Conservation (phyloP, 2,888 invertebrate species). For the Noctua comes region DNA sequence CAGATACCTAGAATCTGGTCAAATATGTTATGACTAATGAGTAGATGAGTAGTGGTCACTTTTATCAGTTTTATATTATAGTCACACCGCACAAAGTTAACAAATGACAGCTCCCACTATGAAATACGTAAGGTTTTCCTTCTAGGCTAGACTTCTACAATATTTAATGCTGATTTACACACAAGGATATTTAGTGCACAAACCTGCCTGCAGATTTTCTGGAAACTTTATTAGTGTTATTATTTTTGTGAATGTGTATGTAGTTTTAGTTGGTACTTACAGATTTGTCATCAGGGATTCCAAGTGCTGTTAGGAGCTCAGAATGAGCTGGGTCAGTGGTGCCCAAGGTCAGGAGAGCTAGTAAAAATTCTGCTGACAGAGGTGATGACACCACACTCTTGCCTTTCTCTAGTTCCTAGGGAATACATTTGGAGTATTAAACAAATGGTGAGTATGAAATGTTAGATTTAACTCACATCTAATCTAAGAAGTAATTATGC, state of each 20-base stretch:
- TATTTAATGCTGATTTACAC: not conserved
- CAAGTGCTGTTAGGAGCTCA: conserved; percentile 80
- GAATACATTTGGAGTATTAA: not conserved
- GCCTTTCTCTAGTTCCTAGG: conserved; percentile 82
- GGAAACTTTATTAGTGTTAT: not conserved
- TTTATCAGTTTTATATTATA: not conserved
- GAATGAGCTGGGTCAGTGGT: conserved; percentile 80
- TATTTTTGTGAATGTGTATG: not conserved
- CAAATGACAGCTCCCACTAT: not conserved
- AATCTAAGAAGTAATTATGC: not conserved
- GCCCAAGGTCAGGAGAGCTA: conserved; percentile 85
- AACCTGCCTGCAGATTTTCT: not conserved
- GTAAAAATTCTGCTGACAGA: conserved; percentile 85
- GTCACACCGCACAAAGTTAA: not conserved
- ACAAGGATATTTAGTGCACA: not conserved
- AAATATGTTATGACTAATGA: conserved; percentile 10
- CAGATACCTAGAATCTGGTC: not conserved
- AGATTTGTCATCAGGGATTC: conserved; percentile 78
- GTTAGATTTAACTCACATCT: not conserved
- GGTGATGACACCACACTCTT: conserved; percentile 88
- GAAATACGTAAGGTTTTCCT: not conserved
- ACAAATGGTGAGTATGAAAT: not conserved
- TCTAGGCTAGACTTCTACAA: not conserved
- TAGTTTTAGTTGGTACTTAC: conserved; percentile 73
- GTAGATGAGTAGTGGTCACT: not conserved